Conservation (phyloP, 1,140 invertebrate species). For the Drosophila cardini region DNA sequence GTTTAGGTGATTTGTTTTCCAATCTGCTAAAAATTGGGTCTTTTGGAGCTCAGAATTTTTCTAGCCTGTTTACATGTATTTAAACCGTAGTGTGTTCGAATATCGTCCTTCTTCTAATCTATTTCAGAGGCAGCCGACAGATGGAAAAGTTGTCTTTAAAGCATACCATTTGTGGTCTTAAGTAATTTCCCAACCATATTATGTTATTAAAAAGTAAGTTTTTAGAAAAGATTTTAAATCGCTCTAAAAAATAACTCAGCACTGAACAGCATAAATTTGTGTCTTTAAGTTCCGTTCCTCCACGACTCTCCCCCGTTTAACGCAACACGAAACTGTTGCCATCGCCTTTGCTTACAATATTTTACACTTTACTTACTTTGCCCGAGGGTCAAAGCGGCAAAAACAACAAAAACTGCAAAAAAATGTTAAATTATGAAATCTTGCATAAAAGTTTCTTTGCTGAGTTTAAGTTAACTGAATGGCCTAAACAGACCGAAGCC, state of each 20-base stretch:
- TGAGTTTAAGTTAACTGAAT: constrained; percentile 11
- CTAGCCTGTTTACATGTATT: no score
- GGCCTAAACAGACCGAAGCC: constrained; percentile 16
- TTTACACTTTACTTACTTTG: constrained; percentile 29
- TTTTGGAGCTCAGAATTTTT: constrained; percentile 1
- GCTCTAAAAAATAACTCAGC: constrained; percentile 1
- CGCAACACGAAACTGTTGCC: constrained; percentile 1
- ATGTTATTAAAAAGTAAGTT: constrained; percentile 25
- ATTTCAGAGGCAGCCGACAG: not conserved
- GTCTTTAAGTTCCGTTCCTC: not conserved
- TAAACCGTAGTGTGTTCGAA: no score
- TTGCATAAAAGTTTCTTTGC: constrained; percentile 20
- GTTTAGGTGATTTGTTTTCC: constrained; percentile 26
- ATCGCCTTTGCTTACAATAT: constrained; percentile 31
- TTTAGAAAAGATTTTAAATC: constrained; percentile 30
- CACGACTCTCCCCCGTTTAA: not conserved
- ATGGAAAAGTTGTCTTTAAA: not conserved
- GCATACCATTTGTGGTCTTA: constrained; percentile 2
- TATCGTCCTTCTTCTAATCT: not conserved
- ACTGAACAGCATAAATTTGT: not conserved
- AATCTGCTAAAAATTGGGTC: constrained; percentile 27
- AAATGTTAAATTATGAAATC: constrained; percentile 33
- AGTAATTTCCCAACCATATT: constrained; percentile 22
- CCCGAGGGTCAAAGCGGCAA: constrained; percentile 16
- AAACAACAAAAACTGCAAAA: constrained; percentile 11